Evolutionary conservation across 2,797 vertebrate species (phyloP).

Genomic region (Sebastes melanostomus): DNA sequence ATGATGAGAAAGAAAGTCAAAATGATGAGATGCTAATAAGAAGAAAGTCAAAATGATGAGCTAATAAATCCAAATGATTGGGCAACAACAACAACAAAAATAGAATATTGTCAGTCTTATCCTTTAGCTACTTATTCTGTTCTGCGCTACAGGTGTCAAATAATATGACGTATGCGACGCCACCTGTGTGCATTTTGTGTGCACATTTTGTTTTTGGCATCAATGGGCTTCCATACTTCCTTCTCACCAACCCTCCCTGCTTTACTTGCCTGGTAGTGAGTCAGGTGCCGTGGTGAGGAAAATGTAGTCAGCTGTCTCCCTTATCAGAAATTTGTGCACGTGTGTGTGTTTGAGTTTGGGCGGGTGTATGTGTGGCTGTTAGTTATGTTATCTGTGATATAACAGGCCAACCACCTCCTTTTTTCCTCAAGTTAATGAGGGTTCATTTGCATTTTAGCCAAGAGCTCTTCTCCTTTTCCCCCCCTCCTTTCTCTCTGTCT

Average conservation of each 20-base stretch:
- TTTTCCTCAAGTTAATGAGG: constrained; percentile 79
- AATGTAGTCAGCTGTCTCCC: constrained; percentile 70
- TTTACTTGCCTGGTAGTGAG: constrained; percentile 58
- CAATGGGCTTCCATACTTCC: constrained; percentile 28
- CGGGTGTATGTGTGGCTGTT: constrained; percentile 45
- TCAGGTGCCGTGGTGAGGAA: constrained; percentile 64
- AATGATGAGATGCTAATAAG: background rate
- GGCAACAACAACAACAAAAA: background rate
- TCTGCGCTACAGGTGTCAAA: constrained; percentile 21
- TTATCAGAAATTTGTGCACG: constrained; percentile 44
- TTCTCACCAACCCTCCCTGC: constrained; percentile 19
- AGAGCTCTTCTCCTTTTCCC: constrained; percentile 55
- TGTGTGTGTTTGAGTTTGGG: background rate
- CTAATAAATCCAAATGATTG: background rate
- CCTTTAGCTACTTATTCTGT: constrained; percentile 3
- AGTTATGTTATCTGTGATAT: constrained; percentile 75
- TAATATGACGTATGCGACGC: constrained; percentile 9
- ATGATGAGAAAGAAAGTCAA: background rate
- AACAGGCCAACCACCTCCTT: constrained; percentile 74
- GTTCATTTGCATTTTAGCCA: constrained; percentile 82
- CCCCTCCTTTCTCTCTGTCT: constrained; percentile 43
- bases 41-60: background rate
- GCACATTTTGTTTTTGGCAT: constrained; percentile 5
- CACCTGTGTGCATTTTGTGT: background rate
- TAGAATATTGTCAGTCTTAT: background rate